These are phyloP conservation scores for Cheilosia vernalis DNA, from an alignment of 2,888 invertebrate genomes.

Conservation along the genomic window DNA sequence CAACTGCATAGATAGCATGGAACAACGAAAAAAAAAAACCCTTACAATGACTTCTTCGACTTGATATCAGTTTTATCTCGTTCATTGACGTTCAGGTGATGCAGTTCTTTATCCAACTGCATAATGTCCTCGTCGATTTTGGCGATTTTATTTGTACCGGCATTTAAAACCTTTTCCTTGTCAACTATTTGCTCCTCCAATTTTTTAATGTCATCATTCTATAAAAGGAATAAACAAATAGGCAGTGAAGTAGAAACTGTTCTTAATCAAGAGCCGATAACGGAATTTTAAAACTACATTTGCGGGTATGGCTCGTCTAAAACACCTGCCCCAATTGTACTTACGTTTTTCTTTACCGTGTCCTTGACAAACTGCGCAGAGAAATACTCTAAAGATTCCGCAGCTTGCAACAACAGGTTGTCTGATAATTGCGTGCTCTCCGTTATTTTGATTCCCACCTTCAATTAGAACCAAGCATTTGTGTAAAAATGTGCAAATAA, in stretches of 20 bases:
- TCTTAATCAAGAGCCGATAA: no score
- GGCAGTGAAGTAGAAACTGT: no score
- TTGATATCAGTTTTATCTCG: slow-evolving; percentile 76
- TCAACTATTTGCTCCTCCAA: slow-evolving; percentile 87
- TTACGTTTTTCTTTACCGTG: slow-evolving; percentile 89
- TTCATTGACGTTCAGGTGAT: slow-evolving; percentile 80
- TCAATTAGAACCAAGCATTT: slow-evolving; percentile 78
- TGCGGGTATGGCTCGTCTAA: no score
- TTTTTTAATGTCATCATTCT: slow-evolving; percentile 90
- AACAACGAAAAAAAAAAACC: slow-evolving; percentile 39
- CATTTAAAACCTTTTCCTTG: slow-evolving; percentile 85
- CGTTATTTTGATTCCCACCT: slow-evolving; percentile 85
- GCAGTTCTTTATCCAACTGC: slow-evolving; percentile 86
- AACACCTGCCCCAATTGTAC: slow-evolving; percentile 76
- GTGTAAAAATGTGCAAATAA: not conserved
- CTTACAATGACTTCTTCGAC: slow-evolving; percentile 84
- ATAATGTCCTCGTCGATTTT: slow-evolving; percentile 88
- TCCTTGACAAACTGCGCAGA: slow-evolving; percentile 87
- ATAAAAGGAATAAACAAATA: slow-evolving; percentile 16
- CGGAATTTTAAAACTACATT: no score
- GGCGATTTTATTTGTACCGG: slow-evolving; percentile 87
- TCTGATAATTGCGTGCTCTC: slow-evolving; percentile 85
- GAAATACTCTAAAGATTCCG: slow-evolving; percentile 87
- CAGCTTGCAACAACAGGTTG: slow-evolving; percentile 86
- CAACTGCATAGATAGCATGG: not conserved